Evolutionary conservation across 2,888 invertebrate genomes (phyloP), one percentile per base, ranked within the genome.

Genomic region (Myopa tessellatipennis): DNA sequence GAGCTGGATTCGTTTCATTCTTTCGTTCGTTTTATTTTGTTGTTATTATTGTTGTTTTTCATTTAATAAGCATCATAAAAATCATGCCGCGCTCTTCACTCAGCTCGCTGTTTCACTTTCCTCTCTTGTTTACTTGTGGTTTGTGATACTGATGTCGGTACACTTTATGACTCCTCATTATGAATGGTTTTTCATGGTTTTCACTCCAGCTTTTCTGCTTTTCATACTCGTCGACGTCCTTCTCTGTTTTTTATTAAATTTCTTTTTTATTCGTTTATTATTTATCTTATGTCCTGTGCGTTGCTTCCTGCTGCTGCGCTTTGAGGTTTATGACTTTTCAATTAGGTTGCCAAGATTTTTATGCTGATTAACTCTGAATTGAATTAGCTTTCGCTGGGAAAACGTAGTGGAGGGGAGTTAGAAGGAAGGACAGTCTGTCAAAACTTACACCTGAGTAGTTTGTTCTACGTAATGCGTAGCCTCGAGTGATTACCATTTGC

Each of bases 341-440:
- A 75, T 75, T 36, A 45, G 12, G 55, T 67, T 50, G n/a, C 58
- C 55, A n/a, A 55, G 38, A 67, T 67, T 74, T 74, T 74, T 74
- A 74, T 50, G 74, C 74, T 74, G 74, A 74, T 74, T 74, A 74
- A 68, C 60, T 75, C 55, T 34, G 14, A 60, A 40, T 50, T 73
- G 61, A 63, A 63, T 34, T 38, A n/a, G 60, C 50, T 26, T 4
- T 5, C 18, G 34, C 14, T 63, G 16, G 10, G 60, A 16, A 7
- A 60, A 18, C 1, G 6, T 10, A 60, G 16, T 60, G 18, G 18
- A 18, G 12, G 18, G 18, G 4, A 60, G 60, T 16, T 1, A n/a
- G 34, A 72, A 55, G 40, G n/a, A 36, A 71, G n/a, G n/a, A 38
- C 38, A 72, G 60, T 61, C 38, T 61, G 58, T 18, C 14, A 14